Conservation (phyloP, 1,140 invertebrate genomes). For the Hycleus phaleratus region DNA sequence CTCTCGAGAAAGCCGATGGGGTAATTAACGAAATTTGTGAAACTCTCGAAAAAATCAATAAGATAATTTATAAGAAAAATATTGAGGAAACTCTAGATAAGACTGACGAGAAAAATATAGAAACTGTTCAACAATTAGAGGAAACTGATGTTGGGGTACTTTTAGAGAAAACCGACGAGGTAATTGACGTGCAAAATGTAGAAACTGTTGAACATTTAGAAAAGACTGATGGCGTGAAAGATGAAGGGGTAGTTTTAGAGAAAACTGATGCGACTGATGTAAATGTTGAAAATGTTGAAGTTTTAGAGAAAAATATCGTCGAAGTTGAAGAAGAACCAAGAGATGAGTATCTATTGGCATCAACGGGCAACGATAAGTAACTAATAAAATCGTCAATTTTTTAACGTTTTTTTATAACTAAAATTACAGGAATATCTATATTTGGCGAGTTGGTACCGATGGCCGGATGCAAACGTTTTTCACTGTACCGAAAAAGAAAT, state of each 20-base stretch:
- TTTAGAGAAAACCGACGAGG: too few relatives aligned
- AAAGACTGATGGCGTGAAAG: too few relatives aligned
- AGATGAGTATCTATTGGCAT: slow-evolving; percentile 47
- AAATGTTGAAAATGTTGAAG: neutral
- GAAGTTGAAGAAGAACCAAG: slow-evolving; percentile 7
- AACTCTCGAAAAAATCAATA: neutral
- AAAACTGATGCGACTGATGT: neutral
- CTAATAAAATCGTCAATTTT: slow-evolving; percentile 20
- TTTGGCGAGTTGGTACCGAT: slow-evolving; percentile 51
- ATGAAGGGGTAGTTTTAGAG: too few relatives aligned
- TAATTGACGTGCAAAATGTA: too few relatives aligned
- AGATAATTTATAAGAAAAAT: neutral
- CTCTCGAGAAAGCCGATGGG: neutral
- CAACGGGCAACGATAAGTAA: slow-evolving; percentile 44
- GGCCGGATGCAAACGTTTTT: slow-evolving; percentile 43
- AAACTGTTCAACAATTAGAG: neutral
- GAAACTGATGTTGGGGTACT: too few relatives aligned
- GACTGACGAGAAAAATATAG: neutral
- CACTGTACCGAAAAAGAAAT: slow-evolving; percentile 28
- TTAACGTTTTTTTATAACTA: slow-evolving; percentile 2
- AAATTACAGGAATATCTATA: slow-evolving; percentile 41
- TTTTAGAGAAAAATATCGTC: neutral
- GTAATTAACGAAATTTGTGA: neutral
- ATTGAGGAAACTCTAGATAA: neutral
- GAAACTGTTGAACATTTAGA: too few relatives aligned